A percentile compares a stretch with the other conserved stretches of the same genome.
Conservation (phyloP, 2,797 vertebrate genomes). For the Phylloscopus collybita region DNA sequence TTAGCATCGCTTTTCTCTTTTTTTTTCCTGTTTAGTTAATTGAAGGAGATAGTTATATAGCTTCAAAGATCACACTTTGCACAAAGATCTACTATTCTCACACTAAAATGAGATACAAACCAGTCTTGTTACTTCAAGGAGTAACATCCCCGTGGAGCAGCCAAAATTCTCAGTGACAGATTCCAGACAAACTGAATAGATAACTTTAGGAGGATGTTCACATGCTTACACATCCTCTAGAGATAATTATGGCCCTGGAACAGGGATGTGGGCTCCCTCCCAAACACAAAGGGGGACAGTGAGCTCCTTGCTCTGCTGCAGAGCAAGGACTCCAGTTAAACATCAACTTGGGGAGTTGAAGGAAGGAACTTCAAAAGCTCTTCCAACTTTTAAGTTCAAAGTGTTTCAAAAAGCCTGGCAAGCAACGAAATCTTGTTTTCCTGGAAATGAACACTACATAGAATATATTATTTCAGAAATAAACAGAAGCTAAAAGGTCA, state of each 20-base stretch:
- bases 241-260: neutral
- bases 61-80: neutral
- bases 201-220: neutral
- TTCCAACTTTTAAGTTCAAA: neutral
- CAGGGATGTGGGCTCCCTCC: neutral
- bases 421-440: neutral
- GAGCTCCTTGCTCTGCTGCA: neutral
- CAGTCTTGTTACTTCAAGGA: neutral
- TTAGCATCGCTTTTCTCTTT: neutral
- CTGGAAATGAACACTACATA: neutral
- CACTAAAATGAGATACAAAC: neutral
- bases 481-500: slow-evolving; percentile 1
- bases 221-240: neutral
- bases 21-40: neutral
- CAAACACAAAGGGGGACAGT: neutral
- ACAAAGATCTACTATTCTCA: neutral
- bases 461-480: neutral
- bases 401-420: neutral
- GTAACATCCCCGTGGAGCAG: fast-evolving
- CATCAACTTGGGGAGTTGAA: neutral
- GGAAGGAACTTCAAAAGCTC: neutral
- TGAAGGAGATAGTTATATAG: neutral
- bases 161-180: neutral
- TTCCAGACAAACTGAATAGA: neutral
- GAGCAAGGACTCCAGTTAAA: neutral